Conservation (phyloP, 2,797 vertebrate genomes). For the Echiichthys vipera region DNA sequence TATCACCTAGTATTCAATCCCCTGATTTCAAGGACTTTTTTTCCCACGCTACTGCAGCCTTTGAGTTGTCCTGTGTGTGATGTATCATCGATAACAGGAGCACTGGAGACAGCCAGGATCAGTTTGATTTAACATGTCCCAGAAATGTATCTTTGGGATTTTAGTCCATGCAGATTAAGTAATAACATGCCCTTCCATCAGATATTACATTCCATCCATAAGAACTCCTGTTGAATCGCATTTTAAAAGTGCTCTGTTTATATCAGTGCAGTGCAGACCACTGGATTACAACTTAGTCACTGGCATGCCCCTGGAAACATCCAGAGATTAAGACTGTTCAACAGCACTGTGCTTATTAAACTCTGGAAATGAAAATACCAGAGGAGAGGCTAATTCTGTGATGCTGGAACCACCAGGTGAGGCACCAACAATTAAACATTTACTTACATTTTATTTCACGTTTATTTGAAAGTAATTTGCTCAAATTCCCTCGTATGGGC, state of each 20-base stretch:
- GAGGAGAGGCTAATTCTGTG: background rate
- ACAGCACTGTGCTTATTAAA: no score
- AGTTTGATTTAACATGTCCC: conserved; percentile 15
- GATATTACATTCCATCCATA: conserved; percentile 21
- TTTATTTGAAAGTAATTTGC: background rate
- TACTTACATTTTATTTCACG: no score
- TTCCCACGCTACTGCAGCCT: background rate
- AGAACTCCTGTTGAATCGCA: conserved; percentile 4
- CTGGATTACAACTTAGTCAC: conserved; percentile 7
- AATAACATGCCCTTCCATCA: conserved; percentile 6
- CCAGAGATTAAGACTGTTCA: background rate
- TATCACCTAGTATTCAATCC: background rate
- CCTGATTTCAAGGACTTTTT: background rate
- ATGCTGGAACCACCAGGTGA: background rate
- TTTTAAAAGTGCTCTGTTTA: conserved; percentile 7
- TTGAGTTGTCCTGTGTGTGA: background rate
- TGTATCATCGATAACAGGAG: background rate
- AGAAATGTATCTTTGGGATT: background rate
- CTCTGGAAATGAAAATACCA: background rate
- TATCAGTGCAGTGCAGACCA: background rate
- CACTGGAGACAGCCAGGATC: conserved; percentile 7
- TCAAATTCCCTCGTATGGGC: background rate
- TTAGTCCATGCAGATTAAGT: conserved; percentile 2
- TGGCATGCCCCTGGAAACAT: background rate
- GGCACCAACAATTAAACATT: no score